A percentile compares a stretch with the other conserved stretches of the same genome.
Conservation (phyloP, 2,888 invertebrate species). For the Ichneumoninae sp. region DNA sequence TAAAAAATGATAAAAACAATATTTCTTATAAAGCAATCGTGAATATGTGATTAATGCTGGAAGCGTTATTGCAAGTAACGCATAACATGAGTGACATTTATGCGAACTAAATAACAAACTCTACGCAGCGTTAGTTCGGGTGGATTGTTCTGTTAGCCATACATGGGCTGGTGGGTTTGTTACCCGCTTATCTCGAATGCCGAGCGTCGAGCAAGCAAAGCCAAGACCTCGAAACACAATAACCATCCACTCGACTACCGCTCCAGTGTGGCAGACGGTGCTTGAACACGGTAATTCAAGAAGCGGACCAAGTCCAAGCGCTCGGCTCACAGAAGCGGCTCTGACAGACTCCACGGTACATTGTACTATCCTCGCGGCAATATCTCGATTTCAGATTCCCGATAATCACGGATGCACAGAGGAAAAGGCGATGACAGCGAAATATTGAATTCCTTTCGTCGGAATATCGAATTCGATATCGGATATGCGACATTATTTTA, state of each 20-base stretch:
- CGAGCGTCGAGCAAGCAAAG: constrained; percentile 9
- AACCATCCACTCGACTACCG: constrained; percentile 16
- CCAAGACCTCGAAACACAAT: constrained; percentile 17
- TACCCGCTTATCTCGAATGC: constrained; percentile 19
- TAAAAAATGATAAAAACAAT: no score
- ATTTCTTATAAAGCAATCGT: neutral
- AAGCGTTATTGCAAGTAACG: neutral
- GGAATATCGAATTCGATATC: constrained; percentile 11
- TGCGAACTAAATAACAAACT: neutral
- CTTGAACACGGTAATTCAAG: constrained; percentile 20
- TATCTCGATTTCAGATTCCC: constrained; percentile 21
- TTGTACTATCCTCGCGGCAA: neutral
- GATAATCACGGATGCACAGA: constrained; percentile 18
- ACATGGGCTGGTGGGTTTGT: constrained; percentile 14
- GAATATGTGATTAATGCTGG: neutral
- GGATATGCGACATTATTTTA: neutral
- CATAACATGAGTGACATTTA: neutral
- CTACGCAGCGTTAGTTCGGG: neutral
- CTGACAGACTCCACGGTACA: neutral
- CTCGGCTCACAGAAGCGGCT: neutral
- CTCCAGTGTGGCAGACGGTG: neutral
- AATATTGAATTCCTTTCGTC: constrained; percentile 11
- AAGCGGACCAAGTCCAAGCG: constrained; percentile 5
- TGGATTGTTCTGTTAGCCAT: constrained; percentile 16
- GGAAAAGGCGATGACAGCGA: neutral